phyloP scores from a whole-genome alignment of 2,888 invertebrate genomes.

The Synergus laeviventris region DNA sequence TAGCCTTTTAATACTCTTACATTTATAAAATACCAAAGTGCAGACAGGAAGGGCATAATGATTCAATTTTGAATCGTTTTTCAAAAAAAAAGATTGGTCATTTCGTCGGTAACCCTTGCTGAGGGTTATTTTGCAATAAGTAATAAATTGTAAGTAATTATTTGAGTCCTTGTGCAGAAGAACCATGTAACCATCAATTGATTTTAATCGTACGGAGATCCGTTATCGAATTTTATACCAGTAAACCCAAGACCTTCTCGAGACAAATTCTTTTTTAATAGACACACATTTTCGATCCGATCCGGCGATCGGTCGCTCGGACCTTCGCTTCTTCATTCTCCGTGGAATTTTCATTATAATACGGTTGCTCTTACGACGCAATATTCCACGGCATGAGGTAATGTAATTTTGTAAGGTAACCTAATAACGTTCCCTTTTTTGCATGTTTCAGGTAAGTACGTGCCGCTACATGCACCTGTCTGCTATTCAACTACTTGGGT shows the following conservation, averaged over 20 bases:
- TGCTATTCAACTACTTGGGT: background rate
- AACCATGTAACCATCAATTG: conserved; percentile 10
- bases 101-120: too few relatives aligned
- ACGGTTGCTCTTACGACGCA: conserved; percentile 24
- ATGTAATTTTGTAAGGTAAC: conserved; percentile 26
- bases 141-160: conserved; percentile 25
- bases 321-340: conserved; percentile 36
- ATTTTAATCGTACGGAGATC: conserved; percentile 24
- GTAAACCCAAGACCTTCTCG: conserved; percentile 3
- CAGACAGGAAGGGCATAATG: background rate
- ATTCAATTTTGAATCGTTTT: background rate
- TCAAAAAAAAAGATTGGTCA: background rate
- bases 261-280: conserved; percentile 37
- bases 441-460: conserved; percentile 29
- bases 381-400: conserved; percentile 3
- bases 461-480: conserved; percentile 23
- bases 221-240: conserved; percentile 29
- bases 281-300: conserved; percentile 40
- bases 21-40: background rate
- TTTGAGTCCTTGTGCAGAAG: background rate
- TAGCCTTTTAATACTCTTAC: background rate
- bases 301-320: conserved; percentile 31
- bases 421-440: conserved; percentile 25
- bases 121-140: conserved; percentile 1
- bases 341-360: conserved; percentile 41